A percentile compares a stretch with the other conserved stretches of the same genome.
These are phyloP conservation scores for Mobula hypostoma DNA, from an alignment of 2,113 vertebrate genomes.

Conservation along the genomic window DNA sequence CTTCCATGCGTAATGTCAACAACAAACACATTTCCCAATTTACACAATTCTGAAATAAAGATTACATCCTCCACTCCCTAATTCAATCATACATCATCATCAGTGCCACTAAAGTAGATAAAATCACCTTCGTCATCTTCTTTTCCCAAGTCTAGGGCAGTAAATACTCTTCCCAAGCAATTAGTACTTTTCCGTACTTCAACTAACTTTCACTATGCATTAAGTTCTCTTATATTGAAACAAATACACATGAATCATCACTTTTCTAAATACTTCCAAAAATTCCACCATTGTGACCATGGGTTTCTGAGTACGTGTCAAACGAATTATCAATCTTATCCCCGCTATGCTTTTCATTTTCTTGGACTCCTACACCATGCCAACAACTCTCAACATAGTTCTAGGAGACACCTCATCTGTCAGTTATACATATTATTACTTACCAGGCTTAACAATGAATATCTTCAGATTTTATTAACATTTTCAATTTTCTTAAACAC, in stretches of 20 bases:
- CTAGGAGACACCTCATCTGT: not conserved
- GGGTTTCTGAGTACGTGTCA: not conserved
- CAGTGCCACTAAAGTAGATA: not conserved
- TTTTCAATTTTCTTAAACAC: not conserved
- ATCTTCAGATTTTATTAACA: not conserved
- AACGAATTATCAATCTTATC: not conserved
- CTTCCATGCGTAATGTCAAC: no score
- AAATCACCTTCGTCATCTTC: not conserved
- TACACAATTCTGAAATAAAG: not conserved
- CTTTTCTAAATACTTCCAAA: no score
- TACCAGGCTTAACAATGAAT: not conserved
- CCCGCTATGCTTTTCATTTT: not conserved
- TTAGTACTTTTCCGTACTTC: no score
- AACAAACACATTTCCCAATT: no score
- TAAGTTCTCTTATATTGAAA: no score
- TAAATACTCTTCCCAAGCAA: not conserved
- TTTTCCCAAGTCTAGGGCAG: not conserved
- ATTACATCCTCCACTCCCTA: not conserved
- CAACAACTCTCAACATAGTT: not conserved
- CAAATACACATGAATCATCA: no score
- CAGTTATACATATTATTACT: not conserved
- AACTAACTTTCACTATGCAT: no score
- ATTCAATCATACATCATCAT: not conserved
- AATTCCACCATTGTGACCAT: not conserved
- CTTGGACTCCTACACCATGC: not conserved